Evolutionary conservation across 2,888 invertebrate species (phyloP).

Genomic region (Ypsolopha scabrella): DNA sequence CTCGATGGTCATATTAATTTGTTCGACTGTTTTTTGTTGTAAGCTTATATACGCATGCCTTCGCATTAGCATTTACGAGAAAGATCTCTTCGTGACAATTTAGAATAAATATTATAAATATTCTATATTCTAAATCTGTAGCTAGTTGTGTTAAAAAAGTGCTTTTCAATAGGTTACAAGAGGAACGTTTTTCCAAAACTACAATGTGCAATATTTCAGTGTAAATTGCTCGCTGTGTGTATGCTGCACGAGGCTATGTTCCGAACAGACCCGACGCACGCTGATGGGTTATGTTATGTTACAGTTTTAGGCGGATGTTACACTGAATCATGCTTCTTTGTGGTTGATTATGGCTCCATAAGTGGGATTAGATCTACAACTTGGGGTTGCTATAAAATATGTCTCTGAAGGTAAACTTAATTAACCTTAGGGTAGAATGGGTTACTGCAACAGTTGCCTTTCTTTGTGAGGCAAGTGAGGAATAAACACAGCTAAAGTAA

Average conservation of each 20-base stretch:
- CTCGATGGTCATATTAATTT: too few species aligned
- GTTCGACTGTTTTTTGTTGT: too few species aligned
- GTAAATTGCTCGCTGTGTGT: conserved; percentile 28
- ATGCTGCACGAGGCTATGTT: neutral
- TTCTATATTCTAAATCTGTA: too few species aligned
- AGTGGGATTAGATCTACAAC: neutral
- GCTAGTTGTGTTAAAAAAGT: too few species aligned
- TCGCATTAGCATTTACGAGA: too few species aligned
- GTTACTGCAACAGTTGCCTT: neutral
- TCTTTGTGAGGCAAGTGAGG: neutral
- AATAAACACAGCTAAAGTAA: neutral
- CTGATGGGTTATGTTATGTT: conserved; percentile 10
- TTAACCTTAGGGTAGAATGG: neutral
- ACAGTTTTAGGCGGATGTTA: neutral
- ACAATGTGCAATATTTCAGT: conserved; percentile 35
- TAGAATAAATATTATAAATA: too few species aligned
- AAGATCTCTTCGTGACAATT: too few species aligned
- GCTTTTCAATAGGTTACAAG: too few species aligned
- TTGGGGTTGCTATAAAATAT: neutral
- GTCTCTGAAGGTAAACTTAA: neutral
- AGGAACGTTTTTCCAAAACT: too few species aligned
- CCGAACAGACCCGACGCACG: conserved; percentile 16
- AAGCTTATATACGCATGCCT: too few species aligned
- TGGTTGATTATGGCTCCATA: neutral
- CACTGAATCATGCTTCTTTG: neutral